Base-by-base conservation (phyloP, 2,113 vertebrate species). In the Paradisaea rubra region DNA sequence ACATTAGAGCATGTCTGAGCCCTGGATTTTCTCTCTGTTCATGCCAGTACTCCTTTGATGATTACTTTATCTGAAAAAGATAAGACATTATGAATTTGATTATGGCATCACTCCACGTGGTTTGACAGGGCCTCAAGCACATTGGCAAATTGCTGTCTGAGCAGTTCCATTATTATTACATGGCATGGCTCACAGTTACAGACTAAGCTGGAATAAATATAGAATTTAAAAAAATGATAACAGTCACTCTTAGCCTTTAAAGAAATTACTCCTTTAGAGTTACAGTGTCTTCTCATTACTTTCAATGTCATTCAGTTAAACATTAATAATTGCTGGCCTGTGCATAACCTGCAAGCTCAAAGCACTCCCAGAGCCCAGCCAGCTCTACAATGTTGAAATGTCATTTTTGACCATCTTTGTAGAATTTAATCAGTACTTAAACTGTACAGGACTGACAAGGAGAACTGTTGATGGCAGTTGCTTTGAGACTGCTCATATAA, bases 1-100 rank as follows among this genome's bases (percentile, higher is more conserved):
- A 87, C 88, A 82, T 91, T 86, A 93, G 61, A 81, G 88, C 86
- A 89, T 86, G 94, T 95, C 96, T 97, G 73, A 94, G 86, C 93
- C 85, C 82, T 94, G 86, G 87, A 44, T 94, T 92, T 95, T 88
- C 82, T 80, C 91, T 92, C 91, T 95, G 92, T 92, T 95, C 93
- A 81, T 95, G 95, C 91, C 93, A 91, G 84, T 76, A 73, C 91
- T 63, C 78, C 72, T 84, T 94, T 73, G 72, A 81, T 73, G 91
- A 89, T 94, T 80, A 49, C 91, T 94, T 84, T 93, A 90, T 91
- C 95, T 91, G 81, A 79, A 64, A 82, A 85, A 77, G 95, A 93
- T 87, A 88, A 94, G 93, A 71, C 89, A 45, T 90, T 56, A 83
- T 54, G 84, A 94, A 69, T 93, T 93, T 91, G 94, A 93, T 93